Evolutionary conservation across 2,888 invertebrate species (phyloP).

Genomic region (Nasonovia ribisnigri): DNA sequence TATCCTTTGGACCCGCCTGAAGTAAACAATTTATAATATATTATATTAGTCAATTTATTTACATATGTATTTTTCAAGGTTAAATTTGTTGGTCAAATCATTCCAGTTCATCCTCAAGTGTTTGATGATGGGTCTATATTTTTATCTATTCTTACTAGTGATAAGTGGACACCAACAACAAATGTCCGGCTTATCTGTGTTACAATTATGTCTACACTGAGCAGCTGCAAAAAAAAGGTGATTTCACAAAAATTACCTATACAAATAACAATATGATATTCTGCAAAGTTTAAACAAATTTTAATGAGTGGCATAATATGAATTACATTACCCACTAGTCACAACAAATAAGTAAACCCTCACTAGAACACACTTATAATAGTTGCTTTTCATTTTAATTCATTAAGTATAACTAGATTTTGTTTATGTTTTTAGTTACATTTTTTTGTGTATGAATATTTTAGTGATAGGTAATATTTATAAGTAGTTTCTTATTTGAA

Average conservation of each 20-base stretch:
- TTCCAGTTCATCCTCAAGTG: constrained; percentile 97
- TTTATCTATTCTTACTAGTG: constrained; percentile 96
- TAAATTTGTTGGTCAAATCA: constrained; percentile 92
- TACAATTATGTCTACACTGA: constrained; percentile 98
- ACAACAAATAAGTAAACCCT: no score
- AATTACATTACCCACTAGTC: no score
- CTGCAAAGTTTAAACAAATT: neutral
- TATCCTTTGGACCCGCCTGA: constrained; percentile 98
- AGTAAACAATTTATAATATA: constrained; percentile 73
- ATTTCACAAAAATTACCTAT: constrained; percentile 66
- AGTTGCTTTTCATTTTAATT: no score
- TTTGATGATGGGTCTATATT: constrained; percentile 99
- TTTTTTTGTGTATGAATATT: no score
- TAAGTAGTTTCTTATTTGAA: no score
- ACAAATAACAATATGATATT: neutral
- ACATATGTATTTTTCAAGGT: constrained; percentile 74
- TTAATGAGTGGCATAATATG: neutral
- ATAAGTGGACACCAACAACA: constrained; percentile 95
- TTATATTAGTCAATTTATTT: neutral
- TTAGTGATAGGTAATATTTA: no score
- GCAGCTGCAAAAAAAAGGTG: constrained; percentile 98
- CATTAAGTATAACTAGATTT: no score
- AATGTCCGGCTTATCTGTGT: constrained; percentile 97
- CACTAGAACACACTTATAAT: no score
- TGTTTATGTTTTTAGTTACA: no score